Conservation (phyloP, 1,140 invertebrate species). For the Portunus trituberculatus region DNA sequence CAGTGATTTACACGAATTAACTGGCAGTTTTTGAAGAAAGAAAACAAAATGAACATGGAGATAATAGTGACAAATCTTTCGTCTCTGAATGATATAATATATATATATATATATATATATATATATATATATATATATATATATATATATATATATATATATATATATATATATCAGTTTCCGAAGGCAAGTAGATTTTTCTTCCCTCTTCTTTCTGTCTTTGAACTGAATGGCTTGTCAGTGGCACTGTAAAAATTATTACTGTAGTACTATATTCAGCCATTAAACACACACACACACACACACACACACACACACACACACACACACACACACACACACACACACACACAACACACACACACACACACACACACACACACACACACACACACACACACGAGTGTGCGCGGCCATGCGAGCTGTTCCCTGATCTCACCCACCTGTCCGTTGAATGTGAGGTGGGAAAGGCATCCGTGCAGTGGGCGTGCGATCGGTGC, state of each 20-base stretch:
- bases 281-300: too few relatives aligned
- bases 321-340: not conserved
- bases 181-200: too few relatives aligned
- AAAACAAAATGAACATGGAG: not conserved
- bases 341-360: not conserved
- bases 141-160: conserved; percentile 32
- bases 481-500: conserved; percentile 42
- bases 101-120: conserved; percentile 17
- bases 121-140: conserved; percentile 25
- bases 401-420: not conserved
- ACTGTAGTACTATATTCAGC: too few relatives aligned
- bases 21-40: not conserved
- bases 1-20: too few relatives aligned
- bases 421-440: not conserved
- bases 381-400: conserved; percentile 26
- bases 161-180: not conserved
- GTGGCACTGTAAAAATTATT: too few relatives aligned
- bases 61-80: not conserved
- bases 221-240: too few relatives aligned
- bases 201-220: too few relatives aligned
- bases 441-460: conserved; percentile 59
- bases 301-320: too few relatives aligned
- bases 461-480: conserved; percentile 59
- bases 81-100: not conserved
- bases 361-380: conserved; percentile 31